phyloP scores from a whole-genome alignment of 2,797 vertebrate genomes.

The Rhabdomys pumilio region DNA sequence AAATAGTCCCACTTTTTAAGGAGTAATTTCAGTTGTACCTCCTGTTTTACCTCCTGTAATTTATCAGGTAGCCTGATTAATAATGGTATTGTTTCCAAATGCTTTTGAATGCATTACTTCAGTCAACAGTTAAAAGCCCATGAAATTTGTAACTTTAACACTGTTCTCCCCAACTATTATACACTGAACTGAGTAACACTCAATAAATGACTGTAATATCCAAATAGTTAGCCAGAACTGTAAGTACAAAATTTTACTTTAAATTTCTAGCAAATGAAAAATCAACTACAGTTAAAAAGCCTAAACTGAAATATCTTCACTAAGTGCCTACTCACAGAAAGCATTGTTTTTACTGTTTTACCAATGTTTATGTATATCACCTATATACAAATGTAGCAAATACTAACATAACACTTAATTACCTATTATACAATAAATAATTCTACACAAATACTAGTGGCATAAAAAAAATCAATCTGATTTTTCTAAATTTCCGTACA shows the following conservation, averaged over 20 bases:
- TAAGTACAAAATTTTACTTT: constrained; percentile 49
- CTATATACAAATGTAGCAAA: constrained; percentile 34
- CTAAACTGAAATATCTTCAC: constrained; percentile 24
- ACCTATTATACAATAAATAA: background rate
- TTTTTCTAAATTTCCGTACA: constrained; percentile 50
- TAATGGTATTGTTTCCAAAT: constrained; percentile 1
- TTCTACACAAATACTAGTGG: background rate
- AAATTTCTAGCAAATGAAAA: constrained; percentile 40
- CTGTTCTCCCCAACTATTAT: background rate
- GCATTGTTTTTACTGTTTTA: constrained; percentile 31
- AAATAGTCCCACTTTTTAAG: background rate
- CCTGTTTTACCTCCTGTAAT: background rate
- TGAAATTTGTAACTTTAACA: constrained; percentile 3
- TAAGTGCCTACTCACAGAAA: constrained; percentile 15
- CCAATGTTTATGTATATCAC: background rate
- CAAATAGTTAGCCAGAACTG: constrained; percentile 17
- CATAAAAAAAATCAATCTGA: background rate
- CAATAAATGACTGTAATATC: background rate
- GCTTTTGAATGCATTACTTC: background rate
- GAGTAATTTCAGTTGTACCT: background rate
- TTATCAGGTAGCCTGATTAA: background rate
- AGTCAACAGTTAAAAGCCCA: background rate
- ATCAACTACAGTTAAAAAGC: constrained; percentile 20
- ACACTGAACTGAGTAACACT: background rate
- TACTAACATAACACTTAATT: constrained; percentile 38